Percentiles rank a stretch among this genome's conserved stretches.
phyloP scores from a whole-genome alignment of 1,140 invertebrate genomes.

The Lanistes nyassanus region DNA sequence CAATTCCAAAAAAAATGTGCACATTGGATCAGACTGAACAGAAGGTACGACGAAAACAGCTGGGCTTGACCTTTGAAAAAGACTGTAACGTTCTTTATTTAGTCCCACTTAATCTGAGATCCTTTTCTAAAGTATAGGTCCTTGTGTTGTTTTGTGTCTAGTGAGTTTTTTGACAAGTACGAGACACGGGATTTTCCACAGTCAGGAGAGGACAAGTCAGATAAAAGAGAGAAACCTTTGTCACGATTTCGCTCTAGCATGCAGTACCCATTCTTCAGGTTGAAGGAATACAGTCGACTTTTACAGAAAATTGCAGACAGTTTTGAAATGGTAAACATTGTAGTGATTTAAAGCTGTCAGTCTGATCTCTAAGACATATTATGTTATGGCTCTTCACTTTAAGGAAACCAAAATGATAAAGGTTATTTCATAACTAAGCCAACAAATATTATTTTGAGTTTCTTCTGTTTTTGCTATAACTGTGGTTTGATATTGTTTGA shows the following conservation, averaged over 20 bases:
- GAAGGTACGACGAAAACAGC: no score
- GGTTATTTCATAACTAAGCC: neutral
- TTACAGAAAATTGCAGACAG: constrained; percentile 35
- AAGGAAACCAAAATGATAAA: neutral
- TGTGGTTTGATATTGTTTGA: no score
- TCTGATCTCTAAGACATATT: no score
- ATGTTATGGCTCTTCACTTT: no score
- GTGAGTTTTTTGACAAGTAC: constrained; percentile 43
- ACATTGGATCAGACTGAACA: no score
- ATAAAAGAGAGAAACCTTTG: constrained; percentile 18
- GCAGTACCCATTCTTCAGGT: constrained; percentile 46
- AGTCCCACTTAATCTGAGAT: no score
- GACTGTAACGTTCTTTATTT: no score
- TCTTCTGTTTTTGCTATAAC: no score
- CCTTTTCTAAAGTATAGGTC: neutral
- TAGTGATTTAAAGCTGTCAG: neutral
- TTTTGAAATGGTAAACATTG: neutral
- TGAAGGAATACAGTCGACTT: constrained; percentile 43
- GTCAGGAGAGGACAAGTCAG: constrained; percentile 17
- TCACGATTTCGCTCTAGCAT: constrained; percentile 37
- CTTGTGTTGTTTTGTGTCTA: constrained; percentile 33
- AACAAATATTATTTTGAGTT: neutral
- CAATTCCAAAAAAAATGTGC: no score
- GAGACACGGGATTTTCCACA: constrained; percentile 29
- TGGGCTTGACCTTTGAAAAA: no score